These are phyloP conservation scores for Protodeltote pygarga DNA, from an alignment of 2,888 invertebrate species.

Conservation along the genomic window DNA sequence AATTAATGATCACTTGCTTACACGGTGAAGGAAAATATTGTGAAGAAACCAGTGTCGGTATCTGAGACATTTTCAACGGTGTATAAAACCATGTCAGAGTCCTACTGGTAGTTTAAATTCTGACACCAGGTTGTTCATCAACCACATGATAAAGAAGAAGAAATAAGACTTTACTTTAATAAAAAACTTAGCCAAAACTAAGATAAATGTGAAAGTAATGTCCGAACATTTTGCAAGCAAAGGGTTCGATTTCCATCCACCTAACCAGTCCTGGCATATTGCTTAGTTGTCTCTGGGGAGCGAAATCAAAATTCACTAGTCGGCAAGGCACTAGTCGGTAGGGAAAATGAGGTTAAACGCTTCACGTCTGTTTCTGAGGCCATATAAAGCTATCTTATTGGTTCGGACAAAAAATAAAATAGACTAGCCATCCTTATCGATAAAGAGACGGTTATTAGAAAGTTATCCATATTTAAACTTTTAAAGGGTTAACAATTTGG, in stretches of 20 bases:
- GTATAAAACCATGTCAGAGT: too few species aligned
- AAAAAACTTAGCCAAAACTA: not conserved
- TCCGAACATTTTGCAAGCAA: constrained; percentile 11
- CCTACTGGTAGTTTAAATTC: too few species aligned
- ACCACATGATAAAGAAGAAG: too few species aligned
- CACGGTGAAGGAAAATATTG: too few species aligned
- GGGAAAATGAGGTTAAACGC: constrained; percentile 24
- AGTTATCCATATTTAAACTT: too few species aligned
- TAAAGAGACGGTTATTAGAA: not conserved
- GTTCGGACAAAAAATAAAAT: constrained; percentile 33
- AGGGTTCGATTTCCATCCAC: constrained; percentile 21
- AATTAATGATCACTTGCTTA: too few species aligned
- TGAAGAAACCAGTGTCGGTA: too few species aligned
- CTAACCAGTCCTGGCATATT: constrained; percentile 17
- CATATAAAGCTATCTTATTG: constrained; percentile 34
- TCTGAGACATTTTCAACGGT: too few species aligned
- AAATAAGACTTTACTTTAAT: too few species aligned
- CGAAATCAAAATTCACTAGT: constrained; percentile 46
- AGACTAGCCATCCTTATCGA: not conserved
- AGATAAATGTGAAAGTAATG: constrained; percentile 6
- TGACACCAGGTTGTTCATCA: too few species aligned
- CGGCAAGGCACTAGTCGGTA: constrained; percentile 33
- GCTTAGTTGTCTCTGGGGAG: constrained; percentile 30
- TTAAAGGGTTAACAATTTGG: too few species aligned
- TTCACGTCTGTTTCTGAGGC: constrained; percentile 33